Conservation (phyloP, 2,797 vertebrate genomes). For the Acanthiza pusilla region DNA sequence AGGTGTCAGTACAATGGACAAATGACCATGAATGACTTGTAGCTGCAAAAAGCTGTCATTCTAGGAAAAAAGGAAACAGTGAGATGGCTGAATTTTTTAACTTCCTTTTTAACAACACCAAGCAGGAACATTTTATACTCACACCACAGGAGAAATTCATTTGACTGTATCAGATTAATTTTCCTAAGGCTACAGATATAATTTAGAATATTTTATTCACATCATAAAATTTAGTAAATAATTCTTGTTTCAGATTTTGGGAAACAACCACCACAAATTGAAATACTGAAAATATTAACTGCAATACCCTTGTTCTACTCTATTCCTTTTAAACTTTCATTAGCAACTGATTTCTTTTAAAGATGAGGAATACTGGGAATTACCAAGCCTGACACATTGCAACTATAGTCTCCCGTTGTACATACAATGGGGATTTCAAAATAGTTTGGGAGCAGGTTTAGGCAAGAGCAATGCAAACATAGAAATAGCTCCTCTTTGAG, state of each 20-base stretch:
- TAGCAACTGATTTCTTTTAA: neutral
- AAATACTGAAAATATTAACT: neutral
- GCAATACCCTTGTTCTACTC: neutral
- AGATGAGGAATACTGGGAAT: neutral
- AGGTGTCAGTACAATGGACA: neutral
- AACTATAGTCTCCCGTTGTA: neutral
- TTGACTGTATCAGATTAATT: neutral
- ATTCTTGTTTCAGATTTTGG: neutral
- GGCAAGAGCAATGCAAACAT: neutral
- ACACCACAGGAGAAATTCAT: neutral
- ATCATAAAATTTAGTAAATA: neutral
- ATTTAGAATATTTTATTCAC: neutral
- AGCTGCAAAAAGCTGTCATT: neutral
- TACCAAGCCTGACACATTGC: neutral
- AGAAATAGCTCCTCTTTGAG: constrained; percentile 3
- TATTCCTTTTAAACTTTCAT: neutral
- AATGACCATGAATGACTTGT: neutral
- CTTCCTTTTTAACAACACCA: neutral
- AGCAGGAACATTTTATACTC: neutral
- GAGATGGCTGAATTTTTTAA: neutral
- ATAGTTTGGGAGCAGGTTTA: neutral
- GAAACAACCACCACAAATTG: neutral
- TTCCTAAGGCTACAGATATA: neutral
- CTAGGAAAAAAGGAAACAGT: neutral
- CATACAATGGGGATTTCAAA: neutral